Evolutionary conservation across 2,797 vertebrate genomes (phyloP), one percentile per base, ranked within the genome.

Genomic region (Cossypha dichroa): DNA sequence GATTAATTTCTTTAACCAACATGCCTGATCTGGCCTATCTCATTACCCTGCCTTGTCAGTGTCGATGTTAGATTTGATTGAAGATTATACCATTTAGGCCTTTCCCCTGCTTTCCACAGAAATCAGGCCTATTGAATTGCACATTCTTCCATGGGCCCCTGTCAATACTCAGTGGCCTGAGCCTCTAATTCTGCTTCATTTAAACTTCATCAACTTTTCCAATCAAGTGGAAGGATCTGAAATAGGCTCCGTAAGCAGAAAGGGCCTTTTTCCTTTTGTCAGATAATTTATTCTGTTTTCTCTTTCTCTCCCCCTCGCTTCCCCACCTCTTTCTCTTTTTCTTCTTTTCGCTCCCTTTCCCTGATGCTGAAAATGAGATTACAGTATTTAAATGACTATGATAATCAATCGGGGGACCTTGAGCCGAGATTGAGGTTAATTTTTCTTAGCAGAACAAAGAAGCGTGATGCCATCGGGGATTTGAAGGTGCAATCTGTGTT

Each of bases 151-250:
- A 88, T 96, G 96, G 98, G 98, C 98, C 98, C 97, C 97, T 97
- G 96, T 98, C 98, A 98, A 97, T 98, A 97, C 97, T 96, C 98
- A 68, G 98, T 96, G 97, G 98, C 98, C 98, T 99, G 98, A 99
- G 99, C 98, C 99, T 98, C 99, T 99, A 99, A 99, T 99, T 99
- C 99, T 99, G 99, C 99, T 99, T 99, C 99, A 99, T 99, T 99
- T 99, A 99, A 99, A 99, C 99, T 99, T 99, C 99, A 99, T 99
- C 99, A 99, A 99, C 99, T 99, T 98, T 99, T 99, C 98, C 99
- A 99, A 98, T 99, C 99, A 99, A 99, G 99, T 99, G 99, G 99
- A 99, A 99, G 99, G 98, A 86, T 96, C 98, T 98, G 98, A 99
- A 99, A 99, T 99, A 97, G 98, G 97, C 97, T 98, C 96, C 87